Base-by-base conservation (phyloP, 1,140 invertebrate species). In the Paracyclopina nana region DNA sequence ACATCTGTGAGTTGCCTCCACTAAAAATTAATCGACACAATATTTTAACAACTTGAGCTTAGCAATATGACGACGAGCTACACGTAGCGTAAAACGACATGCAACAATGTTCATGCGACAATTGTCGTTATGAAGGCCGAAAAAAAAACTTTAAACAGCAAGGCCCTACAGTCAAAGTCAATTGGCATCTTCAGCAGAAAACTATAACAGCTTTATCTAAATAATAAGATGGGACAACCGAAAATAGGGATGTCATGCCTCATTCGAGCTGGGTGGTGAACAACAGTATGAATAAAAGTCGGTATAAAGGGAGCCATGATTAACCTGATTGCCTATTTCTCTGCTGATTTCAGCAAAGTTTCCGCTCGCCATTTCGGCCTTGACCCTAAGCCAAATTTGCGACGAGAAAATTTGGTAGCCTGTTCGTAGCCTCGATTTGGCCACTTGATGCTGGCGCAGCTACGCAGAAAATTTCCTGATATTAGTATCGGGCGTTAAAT, bases 1-100 rank as follows among this genome's bases (percentile, higher is more conserved):
- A 80, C 63, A 96, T 96, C 53, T 0, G 82, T 74, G 51, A 98
- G 68, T 54, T 82, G 84, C 58, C 88, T 78, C 94, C 94, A 98
- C 75, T 80, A 58, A 28, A 69, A n/a, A n/a, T n/a, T n/a, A n/a
- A n/a, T n/a, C n/a, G n/a, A n/a, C n/a, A n/a, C n/a, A n/a, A n/a
- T n/a, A n/a, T n/a, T n/a, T n/a, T n/a, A n/a, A n/a, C n/a, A n/a
- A n/a, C n/a, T n/a, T n/a, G n/a, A n/a, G n/a, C n/a, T n/a, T n/a
- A n/a, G n/a, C n/a, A n/a, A n/a, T n/a, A n/a, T n/a, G n/a, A n/a
- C n/a, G n/a, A n/a, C n/a, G n/a, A n/a, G n/a, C n/a, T n/a, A n/a
- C n/a, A n/a, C n/a, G n/a, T n/a, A n/a, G n/a, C n/a, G n/a, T n/a
- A n/a, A n/a, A n/a, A n/a, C n/a, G n/a, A n/a, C n/a, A n/a, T n/a